Evolutionary conservation across 2,888 invertebrate species (phyloP).

Genomic region (Eupithecia subumbrata): DNA sequence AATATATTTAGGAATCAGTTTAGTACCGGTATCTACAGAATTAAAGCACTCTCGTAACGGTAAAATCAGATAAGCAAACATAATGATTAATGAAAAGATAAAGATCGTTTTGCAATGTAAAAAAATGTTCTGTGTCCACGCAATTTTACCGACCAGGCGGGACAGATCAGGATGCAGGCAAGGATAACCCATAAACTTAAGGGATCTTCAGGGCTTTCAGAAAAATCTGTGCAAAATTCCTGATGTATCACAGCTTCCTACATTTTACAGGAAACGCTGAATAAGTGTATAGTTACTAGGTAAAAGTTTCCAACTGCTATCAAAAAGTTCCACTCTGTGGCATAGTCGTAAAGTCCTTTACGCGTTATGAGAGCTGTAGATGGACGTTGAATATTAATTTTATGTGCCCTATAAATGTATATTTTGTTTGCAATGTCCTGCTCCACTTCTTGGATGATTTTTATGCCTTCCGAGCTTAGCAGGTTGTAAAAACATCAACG

Average conservation of each 20-base stretch:
- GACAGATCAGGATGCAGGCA: background rate
- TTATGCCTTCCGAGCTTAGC: constrained; percentile 24
- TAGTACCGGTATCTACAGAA: background rate
- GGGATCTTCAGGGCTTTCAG: background rate
- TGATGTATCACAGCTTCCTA: background rate
- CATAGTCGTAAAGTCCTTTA: constrained; percentile 50
- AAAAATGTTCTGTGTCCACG: background rate
- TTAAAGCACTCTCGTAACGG: background rate
- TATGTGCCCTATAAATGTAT: constrained; percentile 45
- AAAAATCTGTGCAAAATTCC: background rate
- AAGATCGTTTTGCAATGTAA: background rate
- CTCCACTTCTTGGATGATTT: constrained; percentile 30
- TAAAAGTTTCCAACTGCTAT: constrained; percentile 11
- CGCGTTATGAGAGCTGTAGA: constrained; percentile 45
- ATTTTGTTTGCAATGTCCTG: constrained; percentile 33
- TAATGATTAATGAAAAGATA: background rate
- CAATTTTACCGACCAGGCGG: background rate
- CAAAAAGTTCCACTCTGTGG: constrained; percentile 34
- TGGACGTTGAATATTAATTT: constrained; percentile 58
- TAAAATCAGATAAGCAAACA: background rate
- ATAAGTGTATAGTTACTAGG: background rate
- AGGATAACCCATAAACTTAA: background rate
- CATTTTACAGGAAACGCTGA: background rate
- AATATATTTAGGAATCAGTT: background rate
- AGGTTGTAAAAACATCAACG: constrained; percentile 14